Percentiles rank a stretch among this genome's conserved stretches.
These are phyloP conservation scores for Chloroclystis v-ata DNA, from an alignment of 2,888 invertebrate species.

Conservation along the genomic window DNA sequence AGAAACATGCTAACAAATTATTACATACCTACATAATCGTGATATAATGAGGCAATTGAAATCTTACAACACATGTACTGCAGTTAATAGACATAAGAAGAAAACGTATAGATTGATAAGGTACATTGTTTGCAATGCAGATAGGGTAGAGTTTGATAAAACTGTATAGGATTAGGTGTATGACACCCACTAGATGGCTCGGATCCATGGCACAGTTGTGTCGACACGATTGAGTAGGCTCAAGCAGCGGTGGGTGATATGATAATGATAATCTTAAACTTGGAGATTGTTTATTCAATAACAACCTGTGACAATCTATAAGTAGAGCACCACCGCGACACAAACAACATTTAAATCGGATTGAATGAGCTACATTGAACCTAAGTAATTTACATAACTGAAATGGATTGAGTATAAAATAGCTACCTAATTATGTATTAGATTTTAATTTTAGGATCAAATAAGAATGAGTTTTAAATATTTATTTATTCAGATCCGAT, in stretches of 20 bases:
- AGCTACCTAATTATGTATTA: no score
- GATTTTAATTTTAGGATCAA: no score
- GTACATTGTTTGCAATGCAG: conserved; percentile 25
- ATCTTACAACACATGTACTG: conserved; percentile 35
- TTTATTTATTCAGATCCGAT: no score
- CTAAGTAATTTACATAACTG: background rate
- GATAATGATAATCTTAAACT: conserved; percentile 39
- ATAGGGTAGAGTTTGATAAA: conserved; percentile 46
- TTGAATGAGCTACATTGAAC: background rate
- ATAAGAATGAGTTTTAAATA: no score
- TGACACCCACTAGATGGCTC: conserved; percentile 42
- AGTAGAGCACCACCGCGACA: conserved; percentile 5
- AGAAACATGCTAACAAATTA: conserved; percentile 59
- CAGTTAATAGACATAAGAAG: conserved; percentile 36
- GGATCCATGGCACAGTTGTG: conserved; percentile 42
- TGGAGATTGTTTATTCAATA: conserved; percentile 37
- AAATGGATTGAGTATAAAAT: background rate
- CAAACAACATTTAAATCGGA: background rate
- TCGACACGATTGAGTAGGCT: conserved; percentile 50
- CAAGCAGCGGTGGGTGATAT: conserved; percentile 45
- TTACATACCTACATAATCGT: conserved; percentile 34
- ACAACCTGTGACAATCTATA: conserved; percentile 26
- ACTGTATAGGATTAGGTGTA: conserved; percentile 34
- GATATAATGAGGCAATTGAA: conserved; percentile 32
- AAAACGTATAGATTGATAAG: conserved; percentile 8